Evolutionary conservation across 2,113 vertebrate genomes (phyloP), one percentile per base, ranked within the genome.

Genomic region (Rhabdomys dilectus): DNA sequence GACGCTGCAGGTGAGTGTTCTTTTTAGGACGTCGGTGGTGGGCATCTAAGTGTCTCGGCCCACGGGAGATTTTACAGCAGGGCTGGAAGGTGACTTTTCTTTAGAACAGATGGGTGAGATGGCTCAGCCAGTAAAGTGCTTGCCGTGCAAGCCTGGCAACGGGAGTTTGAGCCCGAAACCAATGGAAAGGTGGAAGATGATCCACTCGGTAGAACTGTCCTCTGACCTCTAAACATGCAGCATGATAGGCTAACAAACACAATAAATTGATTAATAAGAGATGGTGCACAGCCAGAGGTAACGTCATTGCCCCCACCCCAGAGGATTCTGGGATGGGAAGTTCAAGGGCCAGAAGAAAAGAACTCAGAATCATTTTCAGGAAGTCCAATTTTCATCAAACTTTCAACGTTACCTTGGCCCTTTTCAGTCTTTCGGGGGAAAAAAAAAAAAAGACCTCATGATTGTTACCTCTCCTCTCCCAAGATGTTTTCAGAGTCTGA

Each of bases 311-410:
- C 45, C 45, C 45, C n/a, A n/a, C 45, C 45, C 45, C 45, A 90
- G 90, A 75, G 48, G 62, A 95, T 78, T 88, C 78, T 91, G 89
- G 82, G 56, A 76, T 85, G 45, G 53, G 66, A 94, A 76, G 75
- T 88, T 45, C 31, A 91, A 85, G 60, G 66, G 5, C 81, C 78
- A 76, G 60, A 92, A 94, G 88, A 66, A 93, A 87, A 91, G 78
- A 88, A 75, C 88, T 87, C 45, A 80, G 92, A 92, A 72, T 88
- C 89, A 85, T 48, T 95, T 96, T 91, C 80, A 88, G 77, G 75
- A 90, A 84, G 29, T 92, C 68, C 87, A 60, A 45, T 78, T 97
- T 81, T 42, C 51, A 53, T 68, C 78, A 82, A 88, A 88, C 45
- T 84, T 73, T 68, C 66, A 97, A 87, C 42, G 75, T 91, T 90